Evolutionary conservation across 2,888 invertebrate genomes (phyloP).

Genomic region (Coronaproctus castanopsis): DNA sequence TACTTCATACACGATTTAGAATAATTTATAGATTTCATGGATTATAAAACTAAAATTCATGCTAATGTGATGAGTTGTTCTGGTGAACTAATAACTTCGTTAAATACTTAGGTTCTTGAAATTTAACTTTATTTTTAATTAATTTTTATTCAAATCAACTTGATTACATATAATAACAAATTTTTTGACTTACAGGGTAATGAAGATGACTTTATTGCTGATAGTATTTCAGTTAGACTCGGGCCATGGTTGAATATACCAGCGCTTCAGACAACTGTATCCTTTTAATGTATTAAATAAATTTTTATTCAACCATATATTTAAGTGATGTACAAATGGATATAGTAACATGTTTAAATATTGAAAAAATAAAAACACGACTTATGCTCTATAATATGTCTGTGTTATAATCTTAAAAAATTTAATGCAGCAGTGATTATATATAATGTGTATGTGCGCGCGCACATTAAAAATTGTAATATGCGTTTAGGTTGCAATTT

Average conservation of each 20-base stretch:
- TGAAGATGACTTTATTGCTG: conserved; percentile 36
- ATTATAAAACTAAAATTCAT: too few relatives aligned
- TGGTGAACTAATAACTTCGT: too few relatives aligned
- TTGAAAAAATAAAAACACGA: neutral
- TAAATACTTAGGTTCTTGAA: too few relatives aligned
- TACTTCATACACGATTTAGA: too few relatives aligned
- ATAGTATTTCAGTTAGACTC: conserved; percentile 75
- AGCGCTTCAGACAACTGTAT: conserved; percentile 73
- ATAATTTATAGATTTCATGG: too few relatives aligned
- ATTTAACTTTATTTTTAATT: neutral
- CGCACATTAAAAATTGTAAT: too few relatives aligned
- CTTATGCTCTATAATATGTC: neutral
- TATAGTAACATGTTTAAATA: conserved; percentile 1
- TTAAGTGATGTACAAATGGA: conserved; percentile 1
- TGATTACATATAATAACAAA: too few relatives aligned
- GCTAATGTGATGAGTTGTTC: too few relatives aligned
- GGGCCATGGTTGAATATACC: conserved; percentile 84
- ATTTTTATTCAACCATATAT: conserved; percentile 1
- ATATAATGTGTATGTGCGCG: too few relatives aligned
- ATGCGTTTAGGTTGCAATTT: too few relatives aligned
- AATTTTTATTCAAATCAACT: neutral
- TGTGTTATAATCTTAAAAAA: too few relatives aligned
- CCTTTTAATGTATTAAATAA: conserved; percentile 31
- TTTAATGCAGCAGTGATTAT: too few relatives aligned
- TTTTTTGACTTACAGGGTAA: conserved; percentile 10